Conservation (phyloP, 2,888 invertebrate genomes). For the Temnothorax ravouxi region DNA sequence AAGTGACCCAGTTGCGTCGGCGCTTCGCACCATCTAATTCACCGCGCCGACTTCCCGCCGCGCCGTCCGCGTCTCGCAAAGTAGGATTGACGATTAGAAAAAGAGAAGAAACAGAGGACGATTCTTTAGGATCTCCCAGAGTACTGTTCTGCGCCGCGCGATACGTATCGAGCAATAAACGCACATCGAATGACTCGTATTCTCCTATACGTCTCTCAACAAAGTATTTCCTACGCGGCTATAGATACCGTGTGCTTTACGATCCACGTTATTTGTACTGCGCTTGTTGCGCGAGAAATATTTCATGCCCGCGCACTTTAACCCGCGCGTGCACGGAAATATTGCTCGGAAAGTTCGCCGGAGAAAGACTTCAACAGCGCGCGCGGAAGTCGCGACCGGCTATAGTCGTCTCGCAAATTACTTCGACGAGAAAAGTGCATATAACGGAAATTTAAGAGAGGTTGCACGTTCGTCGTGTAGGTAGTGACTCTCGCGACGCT, state of each 20-base stretch:
- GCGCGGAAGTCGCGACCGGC: slow-evolving; percentile 19
- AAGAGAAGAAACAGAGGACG: no score
- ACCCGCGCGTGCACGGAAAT: slow-evolving; percentile 30
- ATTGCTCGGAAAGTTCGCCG: slow-evolving; percentile 37
- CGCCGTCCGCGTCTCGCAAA: background rate
- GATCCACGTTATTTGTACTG: slow-evolving; percentile 13
- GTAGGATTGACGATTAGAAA: background rate
- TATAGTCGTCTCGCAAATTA: slow-evolving; percentile 48
- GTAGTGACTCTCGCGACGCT: background rate
- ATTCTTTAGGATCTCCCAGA: background rate
- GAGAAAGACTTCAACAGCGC: slow-evolving; percentile 24
- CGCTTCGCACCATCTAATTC: slow-evolving; percentile 30
- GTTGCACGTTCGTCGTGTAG: background rate
- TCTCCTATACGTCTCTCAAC: background rate
- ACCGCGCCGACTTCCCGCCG: background rate
- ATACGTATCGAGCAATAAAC: background rate
- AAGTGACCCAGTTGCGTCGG: slow-evolving; percentile 53
- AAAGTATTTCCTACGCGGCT: background rate
- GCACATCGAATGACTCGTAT: background rate
- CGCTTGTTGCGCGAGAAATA: slow-evolving; percentile 14
- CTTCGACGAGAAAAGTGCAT: slow-evolving; percentile 17
- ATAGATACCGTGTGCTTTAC: background rate
- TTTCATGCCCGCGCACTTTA: slow-evolving; percentile 16
- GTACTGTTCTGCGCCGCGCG: background rate
- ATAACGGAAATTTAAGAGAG: slow-evolving; percentile 36